Percentiles rank a stretch among this genome's conserved stretches.
These are phyloP conservation scores for Arothron firmamentum DNA, from an alignment of 2,113 vertebrate species.

Conservation along the genomic window DNA sequence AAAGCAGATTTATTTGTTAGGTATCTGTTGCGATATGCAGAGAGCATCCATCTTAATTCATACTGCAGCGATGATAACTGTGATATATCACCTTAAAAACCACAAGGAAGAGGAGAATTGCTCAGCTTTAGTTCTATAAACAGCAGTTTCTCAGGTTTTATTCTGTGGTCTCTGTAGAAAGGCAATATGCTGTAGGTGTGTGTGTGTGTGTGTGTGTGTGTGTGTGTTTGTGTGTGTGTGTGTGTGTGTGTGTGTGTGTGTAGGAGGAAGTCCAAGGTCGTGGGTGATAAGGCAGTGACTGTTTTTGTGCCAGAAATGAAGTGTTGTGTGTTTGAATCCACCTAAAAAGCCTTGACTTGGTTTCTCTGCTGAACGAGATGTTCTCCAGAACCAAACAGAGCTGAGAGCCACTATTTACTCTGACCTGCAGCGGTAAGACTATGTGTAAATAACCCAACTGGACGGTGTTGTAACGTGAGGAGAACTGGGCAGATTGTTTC, in stretches of 20 bases:
- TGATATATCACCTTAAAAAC: too few species aligned
- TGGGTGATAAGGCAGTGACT: conserved; percentile 7
- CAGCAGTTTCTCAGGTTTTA: too few species aligned
- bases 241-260: conserved; percentile 8
- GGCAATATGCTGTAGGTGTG: background rate
- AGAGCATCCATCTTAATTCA: too few species aligned
- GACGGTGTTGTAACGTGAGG: conserved; percentile 41
- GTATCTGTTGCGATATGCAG: too few species aligned
- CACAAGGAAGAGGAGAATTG: too few species aligned
- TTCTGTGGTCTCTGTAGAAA: too few species aligned
- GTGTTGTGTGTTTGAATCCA: conserved; percentile 5
- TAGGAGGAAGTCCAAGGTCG: conserved; percentile 41
- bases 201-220: conserved; percentile 1
- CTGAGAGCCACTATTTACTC: background rate
- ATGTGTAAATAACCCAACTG: conserved; percentile 43
- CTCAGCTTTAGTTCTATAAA: too few species aligned
- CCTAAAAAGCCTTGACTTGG: background rate
- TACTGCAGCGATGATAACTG: too few species aligned
- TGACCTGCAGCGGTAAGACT: conserved; percentile 5
- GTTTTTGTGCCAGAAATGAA: background rate
- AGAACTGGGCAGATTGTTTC: conserved; percentile 27
- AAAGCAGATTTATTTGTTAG: too few species aligned
- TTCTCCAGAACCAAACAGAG: conserved; percentile 4
- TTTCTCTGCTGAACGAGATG: background rate
- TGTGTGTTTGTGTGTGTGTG: conserved; percentile 3